Conservation (phyloP, 2,797 vertebrate species). For the Coccyzus lansbergi region DNA sequence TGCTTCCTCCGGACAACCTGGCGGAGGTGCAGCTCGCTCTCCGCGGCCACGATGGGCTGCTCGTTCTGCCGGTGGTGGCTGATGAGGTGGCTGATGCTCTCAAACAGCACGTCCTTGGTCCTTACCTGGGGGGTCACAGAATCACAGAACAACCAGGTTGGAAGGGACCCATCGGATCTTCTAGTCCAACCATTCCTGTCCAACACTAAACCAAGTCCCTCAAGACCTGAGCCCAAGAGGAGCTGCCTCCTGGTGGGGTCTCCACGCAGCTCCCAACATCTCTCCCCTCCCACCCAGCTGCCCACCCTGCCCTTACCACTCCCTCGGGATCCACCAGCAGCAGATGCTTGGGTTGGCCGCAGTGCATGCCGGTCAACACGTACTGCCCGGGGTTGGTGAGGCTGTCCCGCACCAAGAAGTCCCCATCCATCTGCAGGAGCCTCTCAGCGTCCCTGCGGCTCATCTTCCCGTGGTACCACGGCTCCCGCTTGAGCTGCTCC, state of each 20-base stretch:
- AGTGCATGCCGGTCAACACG: slow-evolving; percentile 95
- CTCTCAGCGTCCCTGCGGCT: slow-evolving; percentile 91
- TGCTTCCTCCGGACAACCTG: slow-evolving; percentile 89
- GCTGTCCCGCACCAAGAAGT: slow-evolving; percentile 95
- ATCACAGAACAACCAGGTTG: too few relatives aligned
- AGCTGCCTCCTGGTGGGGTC: fast-evolving
- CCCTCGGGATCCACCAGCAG: slow-evolving; percentile 96
- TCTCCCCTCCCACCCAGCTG: fast-evolving
- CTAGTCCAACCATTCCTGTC: too few relatives aligned
- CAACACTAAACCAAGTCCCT: too few relatives aligned
- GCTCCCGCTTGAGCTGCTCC: slow-evolving; percentile 89
- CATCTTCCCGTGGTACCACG: slow-evolving; percentile 97
- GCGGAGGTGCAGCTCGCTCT: slow-evolving; percentile 93
- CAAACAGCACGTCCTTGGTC: slow-evolving; percentile 96
- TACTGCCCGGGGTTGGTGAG: slow-evolving; percentile 95
- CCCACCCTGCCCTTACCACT: slow-evolving; percentile 85
- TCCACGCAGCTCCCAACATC: fast-evolving
- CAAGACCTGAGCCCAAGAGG: not conserved
- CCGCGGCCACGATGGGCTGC: slow-evolving; percentile 93
- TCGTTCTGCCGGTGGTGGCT: slow-evolving; percentile 92
- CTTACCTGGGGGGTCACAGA: slow-evolving; percentile 85
- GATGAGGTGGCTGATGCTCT: slow-evolving; percentile 97
- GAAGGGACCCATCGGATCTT: too few relatives aligned
- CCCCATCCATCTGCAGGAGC: slow-evolving; percentile 88
- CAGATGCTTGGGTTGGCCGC: slow-evolving; percentile 92